Percentiles rank a stretch among this genome's conserved stretches.
phyloP scores from a whole-genome alignment of 2,113 vertebrate genomes.

The Rhabdomys dilectus region DNA sequence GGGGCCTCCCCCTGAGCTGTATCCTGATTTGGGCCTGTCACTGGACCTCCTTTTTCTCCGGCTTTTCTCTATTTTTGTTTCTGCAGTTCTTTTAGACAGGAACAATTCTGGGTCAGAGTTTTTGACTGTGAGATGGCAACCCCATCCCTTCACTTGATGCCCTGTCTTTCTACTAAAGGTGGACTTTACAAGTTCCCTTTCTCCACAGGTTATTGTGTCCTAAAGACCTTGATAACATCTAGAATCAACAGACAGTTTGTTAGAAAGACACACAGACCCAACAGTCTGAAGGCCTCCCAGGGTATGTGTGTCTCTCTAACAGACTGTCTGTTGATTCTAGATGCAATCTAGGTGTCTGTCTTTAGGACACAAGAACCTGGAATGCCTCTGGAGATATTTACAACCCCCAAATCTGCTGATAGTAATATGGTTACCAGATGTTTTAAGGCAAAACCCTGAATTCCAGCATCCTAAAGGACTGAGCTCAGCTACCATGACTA shows the following conservation, averaged over 20 bases:
- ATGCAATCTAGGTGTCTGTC: neutral
- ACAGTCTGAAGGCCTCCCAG: no score
- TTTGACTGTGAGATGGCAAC: no score
- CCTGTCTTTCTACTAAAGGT: no score
- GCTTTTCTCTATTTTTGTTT: no score
- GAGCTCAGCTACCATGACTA: neutral
- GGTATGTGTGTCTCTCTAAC: neutral
- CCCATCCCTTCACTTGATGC: no score
- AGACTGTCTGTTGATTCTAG: neutral
- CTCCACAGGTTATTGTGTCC: neutral
- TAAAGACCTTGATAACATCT: neutral
- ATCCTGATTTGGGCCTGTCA: no score
- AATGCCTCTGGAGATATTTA: neutral
- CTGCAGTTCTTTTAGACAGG: no score
- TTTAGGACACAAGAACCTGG: neutral
- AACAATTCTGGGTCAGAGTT: no score
- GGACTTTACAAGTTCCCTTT: no score
- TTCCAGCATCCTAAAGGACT: neutral
- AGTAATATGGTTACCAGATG: neutral
- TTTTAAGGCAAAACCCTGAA: neutral
- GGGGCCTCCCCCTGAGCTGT: no score
- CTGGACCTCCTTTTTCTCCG: no score
- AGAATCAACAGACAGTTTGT: neutral
- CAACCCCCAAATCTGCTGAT: neutral
- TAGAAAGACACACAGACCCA: neutral